These are phyloP conservation scores for Chaetoderma sp. DNA, from an alignment of 2,888 invertebrate species.

Conservation along the genomic window DNA sequence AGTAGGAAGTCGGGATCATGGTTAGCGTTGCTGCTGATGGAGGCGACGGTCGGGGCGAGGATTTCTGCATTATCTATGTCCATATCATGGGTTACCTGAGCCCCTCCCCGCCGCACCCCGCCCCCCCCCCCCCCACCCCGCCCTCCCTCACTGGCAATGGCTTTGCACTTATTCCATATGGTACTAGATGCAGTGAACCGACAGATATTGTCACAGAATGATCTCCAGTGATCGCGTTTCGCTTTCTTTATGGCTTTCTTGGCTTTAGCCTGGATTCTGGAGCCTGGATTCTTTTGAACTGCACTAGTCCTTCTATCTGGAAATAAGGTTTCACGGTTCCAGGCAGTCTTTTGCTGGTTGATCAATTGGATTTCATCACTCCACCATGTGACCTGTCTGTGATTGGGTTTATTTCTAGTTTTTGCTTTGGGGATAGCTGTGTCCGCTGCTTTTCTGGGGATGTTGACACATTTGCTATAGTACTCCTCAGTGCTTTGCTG, in stretches of 20 bases:
- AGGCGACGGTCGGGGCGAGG: background rate
- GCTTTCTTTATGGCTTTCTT: background rate
- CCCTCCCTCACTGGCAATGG: too few relatives aligned
- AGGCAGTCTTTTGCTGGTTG: background rate
- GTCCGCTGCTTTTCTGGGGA: background rate
- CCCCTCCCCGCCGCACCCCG: background rate
- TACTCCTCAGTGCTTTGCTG: too few relatives aligned
- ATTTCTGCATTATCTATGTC: background rate
- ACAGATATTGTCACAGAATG: background rate
- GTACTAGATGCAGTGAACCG: background rate
- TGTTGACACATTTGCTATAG: too few relatives aligned
- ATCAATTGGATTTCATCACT: background rate
- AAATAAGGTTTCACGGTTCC: background rate
- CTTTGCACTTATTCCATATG: background rate
- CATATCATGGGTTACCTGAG: background rate
- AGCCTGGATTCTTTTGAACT: background rate
- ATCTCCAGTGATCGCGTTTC: background rate
- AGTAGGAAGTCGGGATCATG: background rate
- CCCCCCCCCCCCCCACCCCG: background rate
- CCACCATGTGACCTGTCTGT: slow-evolving; percentile 1
- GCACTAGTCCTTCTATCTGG: too few relatives aligned
- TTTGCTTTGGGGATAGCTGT: background rate
- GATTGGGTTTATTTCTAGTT: background rate
- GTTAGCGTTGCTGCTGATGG: background rate
- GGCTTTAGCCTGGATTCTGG: background rate